phyloP scores from a whole-genome alignment of 2,797 vertebrate species.

The Eidolon dupreanum region DNA sequence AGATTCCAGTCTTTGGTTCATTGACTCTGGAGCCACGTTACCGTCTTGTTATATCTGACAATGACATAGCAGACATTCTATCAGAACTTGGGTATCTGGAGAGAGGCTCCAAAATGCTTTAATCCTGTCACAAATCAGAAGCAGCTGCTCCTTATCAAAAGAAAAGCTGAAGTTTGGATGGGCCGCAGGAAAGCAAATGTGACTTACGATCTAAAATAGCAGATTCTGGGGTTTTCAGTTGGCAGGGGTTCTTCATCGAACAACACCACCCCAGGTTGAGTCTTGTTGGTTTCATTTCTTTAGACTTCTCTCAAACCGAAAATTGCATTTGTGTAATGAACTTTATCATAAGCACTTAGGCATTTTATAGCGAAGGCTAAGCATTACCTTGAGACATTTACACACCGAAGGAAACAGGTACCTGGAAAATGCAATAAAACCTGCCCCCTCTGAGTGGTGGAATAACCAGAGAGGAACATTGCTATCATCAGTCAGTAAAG shows the following conservation, averaged over 20 bases:
- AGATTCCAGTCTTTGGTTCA: conserved; percentile 63
- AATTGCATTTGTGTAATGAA: neutral
- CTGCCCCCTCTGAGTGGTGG: neutral
- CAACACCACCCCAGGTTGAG: neutral
- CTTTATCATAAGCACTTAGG: neutral
- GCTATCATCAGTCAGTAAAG: conserved; percentile 27
- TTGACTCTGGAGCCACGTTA: conserved; percentile 3
- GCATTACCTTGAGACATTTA: neutral
- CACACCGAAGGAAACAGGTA: neutral
- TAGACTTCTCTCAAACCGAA: neutral
- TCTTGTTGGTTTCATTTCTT: neutral
- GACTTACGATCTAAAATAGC: conserved; percentile 1
- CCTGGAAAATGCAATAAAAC: neutral
- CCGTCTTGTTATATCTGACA: conserved; percentile 30
- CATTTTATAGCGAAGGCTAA: neutral
- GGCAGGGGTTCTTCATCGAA: neutral
- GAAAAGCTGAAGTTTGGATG: neutral
- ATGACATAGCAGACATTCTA: conserved; percentile 60
- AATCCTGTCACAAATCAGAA: conserved; percentile 48
- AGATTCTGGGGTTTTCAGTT: neutral
- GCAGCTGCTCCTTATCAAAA: conserved; percentile 37
- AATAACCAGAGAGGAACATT: conserved; percentile 3
- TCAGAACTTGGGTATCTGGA: conserved; percentile 43
- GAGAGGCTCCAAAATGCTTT: conserved; percentile 44
- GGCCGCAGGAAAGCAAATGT: neutral